These are phyloP conservation scores for Melanotaenia nigrans DNA, from an alignment of 2,797 vertebrate species.

Conservation along the genomic window DNA sequence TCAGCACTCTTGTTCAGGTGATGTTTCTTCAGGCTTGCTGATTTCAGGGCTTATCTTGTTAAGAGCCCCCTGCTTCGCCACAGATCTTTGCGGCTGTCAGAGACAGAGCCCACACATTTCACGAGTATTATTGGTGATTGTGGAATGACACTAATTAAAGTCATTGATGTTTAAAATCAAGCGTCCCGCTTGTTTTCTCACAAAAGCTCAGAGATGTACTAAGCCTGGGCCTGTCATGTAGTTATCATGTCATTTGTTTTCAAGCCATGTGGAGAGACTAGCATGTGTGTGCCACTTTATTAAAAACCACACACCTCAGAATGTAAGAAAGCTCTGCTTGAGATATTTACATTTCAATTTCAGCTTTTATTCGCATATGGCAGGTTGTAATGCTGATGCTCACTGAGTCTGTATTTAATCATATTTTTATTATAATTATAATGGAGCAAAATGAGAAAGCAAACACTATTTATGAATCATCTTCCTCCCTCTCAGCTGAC, in stretches of 20 bases:
- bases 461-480: slow-evolving; percentile 25
- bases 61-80: slow-evolving; percentile 61
- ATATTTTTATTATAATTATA: slow-evolving; percentile 52
- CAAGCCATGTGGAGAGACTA: slow-evolving; percentile 49
- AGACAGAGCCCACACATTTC: slow-evolving; percentile 26
- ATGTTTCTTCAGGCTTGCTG: slow-evolving; percentile 66
- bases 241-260: slow-evolving; percentile 69
- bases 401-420: slow-evolving; percentile 46
- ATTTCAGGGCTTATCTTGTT: slow-evolving; percentile 76
- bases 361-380: slow-evolving; percentile 27
- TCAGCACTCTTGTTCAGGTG: slow-evolving; percentile 79
- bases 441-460: slow-evolving; percentile 39
- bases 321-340: slow-evolving; percentile 28
- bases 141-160: slow-evolving; percentile 77
- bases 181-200: slow-evolving; percentile 68
- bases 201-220: slow-evolving; percentile 56
- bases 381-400: slow-evolving; percentile 28
- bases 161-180: slow-evolving; percentile 76
- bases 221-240: slow-evolving; percentile 31
- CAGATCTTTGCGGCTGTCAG: slow-evolving; percentile 52
- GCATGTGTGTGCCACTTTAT: slow-evolving; percentile 52
- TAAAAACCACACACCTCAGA: slow-evolving; percentile 35
- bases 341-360: slow-evolving; percentile 54
- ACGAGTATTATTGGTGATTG: slow-evolving; percentile 59
- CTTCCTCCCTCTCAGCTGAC: slow-evolving; percentile 9